Percentiles rank a stretch among this genome's conserved stretches.
Evolutionary conservation across 2,797 vertebrate species (phyloP).

Genomic region (Eulemur coronatus): DNA sequence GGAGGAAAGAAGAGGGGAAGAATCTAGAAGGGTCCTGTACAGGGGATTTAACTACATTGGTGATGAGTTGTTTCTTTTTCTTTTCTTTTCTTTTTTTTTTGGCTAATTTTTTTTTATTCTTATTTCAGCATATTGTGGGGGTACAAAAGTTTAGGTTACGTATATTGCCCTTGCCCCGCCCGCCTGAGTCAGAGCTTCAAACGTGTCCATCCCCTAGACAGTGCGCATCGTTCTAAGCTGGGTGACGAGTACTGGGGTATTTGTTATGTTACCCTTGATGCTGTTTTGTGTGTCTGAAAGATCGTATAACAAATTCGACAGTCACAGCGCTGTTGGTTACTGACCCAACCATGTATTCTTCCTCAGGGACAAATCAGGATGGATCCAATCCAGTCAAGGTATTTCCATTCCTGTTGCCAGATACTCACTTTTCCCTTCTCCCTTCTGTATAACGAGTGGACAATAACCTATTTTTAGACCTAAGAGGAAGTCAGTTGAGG

Average conservation of each 20-base stretch:
- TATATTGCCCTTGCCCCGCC: too few species aligned
- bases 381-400: neutral
- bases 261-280: neutral
- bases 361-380: neutral
- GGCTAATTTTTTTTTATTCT: too few species aligned
- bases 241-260: neutral
- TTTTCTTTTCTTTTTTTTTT: too few species aligned
- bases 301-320: neutral
- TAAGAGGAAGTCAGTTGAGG: neutral
- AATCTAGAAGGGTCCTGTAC: neutral
- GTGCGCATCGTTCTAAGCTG: neutral
- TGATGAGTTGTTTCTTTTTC: neutral
- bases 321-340: neutral
- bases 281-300: neutral
- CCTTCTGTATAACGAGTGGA: neutral
- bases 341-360: neutral
- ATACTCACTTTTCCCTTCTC: neutral
- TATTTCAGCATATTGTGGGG: too few species aligned
- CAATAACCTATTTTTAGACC: neutral
- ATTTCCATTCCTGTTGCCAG: neutral
- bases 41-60: neutral
- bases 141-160: too few species aligned
- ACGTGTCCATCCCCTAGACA: too few species aligned
- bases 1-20: neutral
- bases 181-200: too few species aligned